These are phyloP conservation scores for Napeogenes inachia DNA, from an alignment of 2,888 invertebrate genomes.

Conservation along the genomic window DNA sequence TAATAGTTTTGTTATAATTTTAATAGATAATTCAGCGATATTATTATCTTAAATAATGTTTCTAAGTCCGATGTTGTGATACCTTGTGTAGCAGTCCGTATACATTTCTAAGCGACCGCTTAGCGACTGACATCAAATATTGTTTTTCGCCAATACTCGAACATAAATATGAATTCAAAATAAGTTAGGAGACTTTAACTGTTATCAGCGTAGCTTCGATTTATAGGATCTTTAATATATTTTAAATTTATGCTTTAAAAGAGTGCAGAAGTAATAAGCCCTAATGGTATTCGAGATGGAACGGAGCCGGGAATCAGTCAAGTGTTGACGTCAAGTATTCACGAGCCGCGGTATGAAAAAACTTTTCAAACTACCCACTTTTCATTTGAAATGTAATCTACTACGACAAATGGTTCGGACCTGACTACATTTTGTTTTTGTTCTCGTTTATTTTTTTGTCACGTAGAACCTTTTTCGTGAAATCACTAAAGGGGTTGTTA, in stretches of 20 bases:
- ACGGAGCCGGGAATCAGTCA: constrained; percentile 57
- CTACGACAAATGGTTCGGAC: constrained; percentile 64
- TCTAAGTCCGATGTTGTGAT: no score
- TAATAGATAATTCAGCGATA: background rate
- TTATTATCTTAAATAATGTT: no score
- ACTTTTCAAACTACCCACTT: constrained; percentile 66
- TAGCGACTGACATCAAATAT: constrained; percentile 55
- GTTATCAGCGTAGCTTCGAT: background rate
- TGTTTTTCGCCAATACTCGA: constrained; percentile 33
- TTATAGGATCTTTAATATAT: background rate
- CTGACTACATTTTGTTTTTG: constrained; percentile 50
- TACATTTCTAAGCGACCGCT: constrained; percentile 63
- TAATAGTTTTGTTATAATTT: no score
- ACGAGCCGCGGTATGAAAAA: constrained; percentile 51
- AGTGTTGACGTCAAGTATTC: constrained; percentile 61
- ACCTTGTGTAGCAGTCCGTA: constrained; percentile 32
- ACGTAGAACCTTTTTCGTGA: constrained; percentile 13
- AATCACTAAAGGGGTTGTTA: constrained; percentile 21
- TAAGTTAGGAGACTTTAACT: background rate
- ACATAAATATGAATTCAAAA: constrained; percentile 9
- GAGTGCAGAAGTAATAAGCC: background rate
- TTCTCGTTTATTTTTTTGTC: constrained; percentile 22
- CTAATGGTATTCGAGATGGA: background rate
- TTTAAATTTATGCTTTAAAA: background rate
- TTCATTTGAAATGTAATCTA: constrained; percentile 73